Evolutionary conservation across 2,888 invertebrate species (phyloP).

Genomic region (Oeneis ivallda): DNA sequence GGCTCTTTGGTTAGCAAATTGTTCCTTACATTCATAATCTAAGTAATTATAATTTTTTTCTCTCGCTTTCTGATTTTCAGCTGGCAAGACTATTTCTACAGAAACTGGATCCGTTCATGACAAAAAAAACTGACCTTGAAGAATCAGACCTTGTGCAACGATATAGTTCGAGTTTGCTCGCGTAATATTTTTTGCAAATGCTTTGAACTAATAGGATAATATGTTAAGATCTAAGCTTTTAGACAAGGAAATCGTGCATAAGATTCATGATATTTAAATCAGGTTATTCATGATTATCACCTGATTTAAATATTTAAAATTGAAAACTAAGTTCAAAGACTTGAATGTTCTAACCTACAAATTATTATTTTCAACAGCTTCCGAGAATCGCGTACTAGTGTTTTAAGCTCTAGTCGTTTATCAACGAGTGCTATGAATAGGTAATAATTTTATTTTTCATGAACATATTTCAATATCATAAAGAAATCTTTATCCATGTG

Average conservation of each 20-base stretch:
- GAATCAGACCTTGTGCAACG: constrained; percentile 47
- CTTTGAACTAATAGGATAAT: too few relatives aligned
- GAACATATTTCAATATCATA: background rate
- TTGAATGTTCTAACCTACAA: background rate
- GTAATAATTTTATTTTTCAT: constrained; percentile 40
- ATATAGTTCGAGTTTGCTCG: constrained; percentile 53
- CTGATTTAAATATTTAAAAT: background rate
- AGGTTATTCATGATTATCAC: too few relatives aligned
- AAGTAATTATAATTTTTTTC: background rate
- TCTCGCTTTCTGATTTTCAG: constrained; percentile 45
- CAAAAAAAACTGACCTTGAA: constrained; percentile 40
- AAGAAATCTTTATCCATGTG: background rate
- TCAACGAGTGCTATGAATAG: constrained; percentile 42
- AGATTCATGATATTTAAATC: background rate
- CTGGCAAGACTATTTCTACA: constrained; percentile 59
- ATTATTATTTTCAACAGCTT: constrained; percentile 40
- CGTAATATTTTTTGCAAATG: constrained; percentile 44
- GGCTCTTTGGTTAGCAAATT: background rate
- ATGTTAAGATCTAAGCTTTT: background rate
- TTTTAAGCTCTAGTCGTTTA: constrained; percentile 40
- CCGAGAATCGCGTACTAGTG: constrained; percentile 45
- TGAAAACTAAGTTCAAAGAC: too few relatives aligned
- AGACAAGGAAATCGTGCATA: too few relatives aligned
- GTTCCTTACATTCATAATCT: background rate
- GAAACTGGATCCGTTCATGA: constrained; percentile 64